These are phyloP conservation scores for Cryptoleucopteryx plumbea DNA, from an alignment of 2,113 vertebrate genomes.

Conservation along the genomic window DNA sequence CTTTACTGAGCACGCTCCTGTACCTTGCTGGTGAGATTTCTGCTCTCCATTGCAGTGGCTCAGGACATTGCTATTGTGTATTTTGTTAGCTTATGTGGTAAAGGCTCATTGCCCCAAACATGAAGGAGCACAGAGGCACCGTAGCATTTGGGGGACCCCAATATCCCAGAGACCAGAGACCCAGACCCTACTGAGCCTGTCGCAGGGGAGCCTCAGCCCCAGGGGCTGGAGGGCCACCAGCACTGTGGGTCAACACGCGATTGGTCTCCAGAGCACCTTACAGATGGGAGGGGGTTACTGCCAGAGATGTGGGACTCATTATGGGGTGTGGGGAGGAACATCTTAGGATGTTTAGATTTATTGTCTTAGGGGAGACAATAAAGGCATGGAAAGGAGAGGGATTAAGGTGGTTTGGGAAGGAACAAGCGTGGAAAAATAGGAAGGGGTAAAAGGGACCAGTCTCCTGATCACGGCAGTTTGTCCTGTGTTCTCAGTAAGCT, in stretches of 20 bases:
- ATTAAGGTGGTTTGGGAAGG: background rate
- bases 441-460: fast-evolving
- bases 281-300: fast-evolving
- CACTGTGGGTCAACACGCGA: background rate
- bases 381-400: background rate
- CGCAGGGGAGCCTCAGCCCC: background rate
- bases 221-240: background rate
- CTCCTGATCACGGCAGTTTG: background rate
- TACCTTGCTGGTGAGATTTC: background rate
- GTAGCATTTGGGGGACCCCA: background rate
- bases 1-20: background rate
- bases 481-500: background rate
- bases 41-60: background rate
- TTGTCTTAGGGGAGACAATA: background rate
- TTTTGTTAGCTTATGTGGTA: background rate
- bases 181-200: background rate
- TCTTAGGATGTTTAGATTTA: background rate
- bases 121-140: background rate
- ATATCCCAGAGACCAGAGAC: background rate
- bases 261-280: background rate
- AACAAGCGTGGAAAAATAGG: background rate
- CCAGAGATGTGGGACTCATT: background rate
- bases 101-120: background rate
- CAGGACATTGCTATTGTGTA: background rate
- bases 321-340: background rate